A percentile compares a stretch with the other conserved stretches of the same genome.
Evolutionary conservation across 2,113 vertebrate species (phyloP).

Genomic region (Siniperca chuatsi): DNA sequence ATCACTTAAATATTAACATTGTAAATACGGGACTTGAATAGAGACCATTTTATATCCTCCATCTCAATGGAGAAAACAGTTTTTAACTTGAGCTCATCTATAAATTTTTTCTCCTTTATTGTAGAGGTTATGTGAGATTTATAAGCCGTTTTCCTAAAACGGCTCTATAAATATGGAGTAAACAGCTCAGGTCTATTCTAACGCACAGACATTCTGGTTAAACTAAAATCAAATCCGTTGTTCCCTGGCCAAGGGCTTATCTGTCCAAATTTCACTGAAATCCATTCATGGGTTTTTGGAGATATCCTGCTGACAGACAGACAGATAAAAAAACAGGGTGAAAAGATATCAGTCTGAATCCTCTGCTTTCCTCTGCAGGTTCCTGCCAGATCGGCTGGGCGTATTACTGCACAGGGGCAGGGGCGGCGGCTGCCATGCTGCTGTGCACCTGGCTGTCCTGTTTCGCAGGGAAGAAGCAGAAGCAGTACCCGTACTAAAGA

Average conservation of each 20-base stretch:
- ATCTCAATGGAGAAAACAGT: not conserved
- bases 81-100: not conserved
- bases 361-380: slow-evolving; percentile 80
- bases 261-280: slow-evolving; percentile 15
- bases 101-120: not conserved
- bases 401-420: slow-evolving; percentile 94
- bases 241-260: slow-evolving; percentile 23
- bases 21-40: not conserved
- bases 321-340: slow-evolving; percentile 21
- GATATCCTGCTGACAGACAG: slow-evolving; percentile 22
- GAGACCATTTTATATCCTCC: not conserved
- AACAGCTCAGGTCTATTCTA: not conserved
- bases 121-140: slow-evolving; percentile 11
- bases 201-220: not conserved
- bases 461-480: slow-evolving; percentile 97
- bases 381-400: slow-evolving; percentile 97
- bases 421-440: slow-evolving; percentile 89
- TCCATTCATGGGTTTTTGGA: slow-evolving; percentile 5
- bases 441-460: slow-evolving; percentile 97
- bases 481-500: slow-evolving; percentile 95
- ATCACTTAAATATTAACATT: not conserved
- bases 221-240: not conserved
- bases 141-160: not conserved
- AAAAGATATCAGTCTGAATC: slow-evolving; percentile 7
- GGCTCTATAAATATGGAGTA: not conserved